Evolutionary conservation across 2,888 invertebrate genomes (phyloP).

Genomic region (Drosophila engyochracea): DNA sequence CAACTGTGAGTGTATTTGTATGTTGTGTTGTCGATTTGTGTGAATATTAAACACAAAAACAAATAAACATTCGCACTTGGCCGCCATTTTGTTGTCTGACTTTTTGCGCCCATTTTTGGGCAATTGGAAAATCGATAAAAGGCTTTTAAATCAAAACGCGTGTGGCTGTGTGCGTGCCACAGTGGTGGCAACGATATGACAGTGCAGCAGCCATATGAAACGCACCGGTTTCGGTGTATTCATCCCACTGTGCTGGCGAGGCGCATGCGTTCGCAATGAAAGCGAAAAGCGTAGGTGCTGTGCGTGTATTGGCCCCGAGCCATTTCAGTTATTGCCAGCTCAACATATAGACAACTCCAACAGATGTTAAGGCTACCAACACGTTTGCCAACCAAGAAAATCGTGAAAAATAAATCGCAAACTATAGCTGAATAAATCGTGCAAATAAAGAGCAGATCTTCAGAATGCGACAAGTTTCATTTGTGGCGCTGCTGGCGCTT

Average conservation of each 20-base stretch:
- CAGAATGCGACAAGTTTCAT: conserved; percentile 49
- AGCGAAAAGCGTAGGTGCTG: conserved; percentile 71
- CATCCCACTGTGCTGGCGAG: conserved; percentile 47
- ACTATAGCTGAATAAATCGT: conserved; percentile 2
- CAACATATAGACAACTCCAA: conserved; percentile 77
- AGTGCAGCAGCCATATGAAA: neutral
- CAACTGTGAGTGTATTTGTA: conserved; percentile 1
- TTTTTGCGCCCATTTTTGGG: conserved; percentile 36
- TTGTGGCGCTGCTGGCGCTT: conserved; percentile 55
- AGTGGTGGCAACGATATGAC: conserved; percentile 28
- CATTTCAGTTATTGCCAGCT: conserved; percentile 72
- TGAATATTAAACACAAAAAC: conserved; percentile 13
- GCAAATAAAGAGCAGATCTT: neutral
- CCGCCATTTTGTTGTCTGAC: conserved; percentile 33
- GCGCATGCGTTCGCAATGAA: conserved; percentile 73
- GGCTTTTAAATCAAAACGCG: conserved; percentile 39
- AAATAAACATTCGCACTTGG: conserved; percentile 12
- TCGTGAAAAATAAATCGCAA: conserved; percentile 30
- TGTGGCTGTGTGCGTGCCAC: conserved; percentile 40
- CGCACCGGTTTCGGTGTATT: neutral
- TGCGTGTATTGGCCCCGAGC: conserved; percentile 58
- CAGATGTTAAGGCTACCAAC: conserved; percentile 65
- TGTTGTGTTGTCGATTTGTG: conserved; percentile 32
- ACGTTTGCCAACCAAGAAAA: conserved; percentile 37
- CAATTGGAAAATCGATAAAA: conserved; percentile 67